These are phyloP conservation scores for Monopis laevigella DNA, from an alignment of 2,888 invertebrate genomes.

Conservation along the genomic window DNA sequence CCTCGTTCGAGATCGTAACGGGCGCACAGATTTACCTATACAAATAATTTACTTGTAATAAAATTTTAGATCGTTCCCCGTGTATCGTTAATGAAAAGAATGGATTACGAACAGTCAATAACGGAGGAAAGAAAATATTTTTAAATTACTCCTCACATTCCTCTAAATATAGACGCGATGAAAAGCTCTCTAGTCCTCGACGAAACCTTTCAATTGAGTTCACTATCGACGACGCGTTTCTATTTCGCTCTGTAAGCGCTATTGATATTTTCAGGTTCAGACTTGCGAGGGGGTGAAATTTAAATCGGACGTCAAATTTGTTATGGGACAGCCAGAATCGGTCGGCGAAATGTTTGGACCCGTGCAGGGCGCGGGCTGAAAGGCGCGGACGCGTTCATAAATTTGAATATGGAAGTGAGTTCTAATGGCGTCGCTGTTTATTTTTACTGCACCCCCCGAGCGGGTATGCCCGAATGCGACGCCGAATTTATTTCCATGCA, in stretches of 20 bases:
- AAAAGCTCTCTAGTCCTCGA: background rate
- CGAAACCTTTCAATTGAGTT: conserved; percentile 9
- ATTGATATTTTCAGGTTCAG: too few relatives aligned
- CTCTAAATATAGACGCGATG: too few relatives aligned
- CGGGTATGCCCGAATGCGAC: conserved; percentile 64
- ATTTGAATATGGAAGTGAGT: conserved; percentile 70
- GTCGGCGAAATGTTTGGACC: conserved; percentile 8
- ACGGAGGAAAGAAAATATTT: too few relatives aligned
- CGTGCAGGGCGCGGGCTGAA: conserved; percentile 25
- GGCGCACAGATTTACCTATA: conserved; percentile 1
- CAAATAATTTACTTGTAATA: conserved; percentile 11
- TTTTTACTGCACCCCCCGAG: conserved; percentile 66
- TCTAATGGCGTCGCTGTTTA: conserved; percentile 69
- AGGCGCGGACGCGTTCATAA: conserved; percentile 58
- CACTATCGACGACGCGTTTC: too few relatives aligned
- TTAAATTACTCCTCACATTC: too few relatives aligned
- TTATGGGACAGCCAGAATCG: conserved; percentile 32
- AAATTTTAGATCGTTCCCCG: conserved; percentile 7
- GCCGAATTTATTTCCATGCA: conserved; percentile 69
- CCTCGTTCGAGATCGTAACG: conserved; percentile 4
- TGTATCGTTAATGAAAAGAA: background rate
- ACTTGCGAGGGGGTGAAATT: conserved; percentile 37
- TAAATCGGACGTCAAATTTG: conserved; percentile 53
- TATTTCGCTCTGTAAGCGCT: too few relatives aligned
- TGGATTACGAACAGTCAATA: too few relatives aligned